These are phyloP conservation scores for Drosophila mayaguana DNA, from an alignment of 2,888 invertebrate genomes.

Conservation along the genomic window DNA sequence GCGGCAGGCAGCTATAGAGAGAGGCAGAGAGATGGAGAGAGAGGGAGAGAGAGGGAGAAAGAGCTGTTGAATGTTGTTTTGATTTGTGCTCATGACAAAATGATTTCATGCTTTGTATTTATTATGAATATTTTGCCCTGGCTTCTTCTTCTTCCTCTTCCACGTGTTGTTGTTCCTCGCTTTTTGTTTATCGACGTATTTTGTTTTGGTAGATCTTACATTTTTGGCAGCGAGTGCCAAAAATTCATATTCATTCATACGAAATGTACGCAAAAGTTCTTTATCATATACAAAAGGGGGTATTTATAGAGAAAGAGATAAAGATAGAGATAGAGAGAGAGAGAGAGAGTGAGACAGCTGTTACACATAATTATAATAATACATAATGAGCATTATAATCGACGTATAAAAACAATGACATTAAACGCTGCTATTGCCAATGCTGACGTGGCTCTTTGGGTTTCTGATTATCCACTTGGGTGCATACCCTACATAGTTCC, in stretches of 20 bases:
- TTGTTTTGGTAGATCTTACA: conserved; percentile 49
- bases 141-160: background rate
- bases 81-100: conserved; percentile 57
- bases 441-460: conserved; percentile 33
- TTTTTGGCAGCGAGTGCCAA: conserved; percentile 47
- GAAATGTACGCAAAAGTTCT: conserved; percentile 45
- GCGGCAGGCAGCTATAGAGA: too few species aligned
- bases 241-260: conserved; percentile 62
- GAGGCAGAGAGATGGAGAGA: too few species aligned
- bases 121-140: conserved; percentile 24
- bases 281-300: conserved; percentile 10
- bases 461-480: background rate
- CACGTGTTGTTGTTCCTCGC: background rate
- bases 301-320: background rate
- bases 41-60: background rate
- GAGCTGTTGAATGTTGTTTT: conserved; percentile 42
- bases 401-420: conserved; percentile 34
- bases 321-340: background rate
- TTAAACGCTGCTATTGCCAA: conserved; percentile 25
- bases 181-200: conserved; percentile 41
- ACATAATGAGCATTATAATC: conserved; percentile 34
- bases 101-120: conserved; percentile 50
- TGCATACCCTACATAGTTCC: conserved; percentile 25
- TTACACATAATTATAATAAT: conserved; percentile 32
- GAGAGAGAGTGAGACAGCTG: background rate